A percentile compares a stretch with the other conserved stretches of the same genome.
phyloP scores from a whole-genome alignment of 2,888 invertebrate genomes.

The Smittia sp. region DNA sequence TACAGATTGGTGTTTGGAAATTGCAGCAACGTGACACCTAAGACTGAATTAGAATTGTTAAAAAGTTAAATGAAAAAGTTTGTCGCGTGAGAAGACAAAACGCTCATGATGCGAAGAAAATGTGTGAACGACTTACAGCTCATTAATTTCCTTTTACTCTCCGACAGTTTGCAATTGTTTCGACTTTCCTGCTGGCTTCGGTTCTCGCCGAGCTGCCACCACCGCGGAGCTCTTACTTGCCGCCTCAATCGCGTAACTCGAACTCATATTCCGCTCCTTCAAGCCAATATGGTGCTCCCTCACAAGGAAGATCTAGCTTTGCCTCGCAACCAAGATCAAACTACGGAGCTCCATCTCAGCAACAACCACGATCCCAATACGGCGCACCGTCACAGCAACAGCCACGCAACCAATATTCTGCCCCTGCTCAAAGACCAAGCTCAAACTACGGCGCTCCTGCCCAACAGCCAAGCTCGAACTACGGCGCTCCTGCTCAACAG shows the following conservation, averaged over 20 bases:
- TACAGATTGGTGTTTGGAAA: background rate
- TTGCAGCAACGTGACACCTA: background rate
- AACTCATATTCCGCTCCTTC: slow-evolving; percentile 38
- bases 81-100: background rate
- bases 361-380: slow-evolving; percentile 42
- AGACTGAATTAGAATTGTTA: too few relatives aligned
- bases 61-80: background rate
- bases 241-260: slow-evolving; percentile 41
- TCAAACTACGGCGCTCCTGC: slow-evolving; percentile 43
- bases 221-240: slow-evolving; percentile 46
- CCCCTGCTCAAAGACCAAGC: slow-evolving; percentile 43
- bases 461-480: slow-evolving; percentile 41
- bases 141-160: background rate
- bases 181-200: slow-evolving; percentile 46
- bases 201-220: slow-evolving; percentile 52
- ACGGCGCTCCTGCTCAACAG: slow-evolving; percentile 43
- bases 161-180: slow-evolving; percentile 26
- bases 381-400: slow-evolving; percentile 44
- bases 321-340: slow-evolving; percentile 44
- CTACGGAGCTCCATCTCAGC: slow-evolving; percentile 47
- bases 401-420: background rate
- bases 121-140: background rate
- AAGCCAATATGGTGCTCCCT: slow-evolving; percentile 45
- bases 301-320: slow-evolving; percentile 44
- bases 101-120: background rate